A percentile compares a stretch with the other conserved stretches of the same genome.
Conservation (phyloP, 2,888 invertebrate species). For the Margaritifera margaritifera region DNA sequence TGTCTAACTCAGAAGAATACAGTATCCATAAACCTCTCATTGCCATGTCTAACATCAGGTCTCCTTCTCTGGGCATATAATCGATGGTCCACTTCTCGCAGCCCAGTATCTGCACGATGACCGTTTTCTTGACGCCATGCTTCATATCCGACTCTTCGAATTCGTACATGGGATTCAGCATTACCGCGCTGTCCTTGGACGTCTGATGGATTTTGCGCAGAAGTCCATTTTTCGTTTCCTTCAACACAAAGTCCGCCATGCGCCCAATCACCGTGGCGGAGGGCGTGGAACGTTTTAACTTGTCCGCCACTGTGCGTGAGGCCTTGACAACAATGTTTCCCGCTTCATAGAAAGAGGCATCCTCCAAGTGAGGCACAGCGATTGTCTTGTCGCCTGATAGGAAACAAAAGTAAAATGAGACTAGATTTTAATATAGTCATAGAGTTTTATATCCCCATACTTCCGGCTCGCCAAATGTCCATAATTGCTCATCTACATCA, state of each 20-base stretch:
- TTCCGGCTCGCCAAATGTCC: too few species aligned
- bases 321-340: slow-evolving; percentile 36
- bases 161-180: slow-evolving; percentile 34
- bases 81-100: slow-evolving; percentile 35
- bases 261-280: slow-evolving; percentile 28
- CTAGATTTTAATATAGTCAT: too few species aligned
- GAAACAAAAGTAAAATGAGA: too few species aligned
- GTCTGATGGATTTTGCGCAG: slow-evolving; percentile 23
- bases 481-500: too few species aligned
- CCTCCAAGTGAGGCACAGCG: slow-evolving; percentile 28
- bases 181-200: slow-evolving; percentile 15
- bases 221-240: slow-evolving; percentile 5
- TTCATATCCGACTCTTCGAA: slow-evolving; percentile 32
- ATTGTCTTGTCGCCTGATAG: slow-evolving; percentile 23
- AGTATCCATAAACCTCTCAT: slow-evolving; percentile 20
- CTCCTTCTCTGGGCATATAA: slow-evolving; percentile 24
- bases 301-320: slow-evolving; percentile 18
- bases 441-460: too few species aligned
- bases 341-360: slow-evolving; percentile 26
- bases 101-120: slow-evolving; percentile 32
- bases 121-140: slow-evolving; percentile 29
- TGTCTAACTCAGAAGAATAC: too few species aligned
- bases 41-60: slow-evolving; percentile 21
- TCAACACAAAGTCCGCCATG: slow-evolving; percentile 24
- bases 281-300: slow-evolving; percentile 22